Conservation (phyloP, 2,113 vertebrate genomes). For the human (Homo sapiens) region GRCh38 chr3:171192001-171192500, state of each 20-base stretch:
- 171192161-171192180: neutral
- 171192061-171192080: neutral
- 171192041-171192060: neutral
- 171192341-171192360: neutral
- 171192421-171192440: neutral
- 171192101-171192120: neutral
- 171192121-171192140: neutral
- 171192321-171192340: neutral
- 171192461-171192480: neutral
- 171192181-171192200: neutral
- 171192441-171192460: neutral
- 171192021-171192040: neutral
- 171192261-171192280: neutral
- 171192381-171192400: neutral
- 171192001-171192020: neutral
- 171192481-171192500: neutral
- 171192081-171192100: neutral
- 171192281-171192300: neutral
- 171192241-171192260: neutral
- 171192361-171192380: neutral
- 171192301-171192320: neutral
- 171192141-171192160: neutral
- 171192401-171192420: neutral
- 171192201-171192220: neutral
- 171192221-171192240: neutral